phyloP scores from a whole-genome alignment of 2,797 vertebrate species.

The Galago senegalensis region DNA sequence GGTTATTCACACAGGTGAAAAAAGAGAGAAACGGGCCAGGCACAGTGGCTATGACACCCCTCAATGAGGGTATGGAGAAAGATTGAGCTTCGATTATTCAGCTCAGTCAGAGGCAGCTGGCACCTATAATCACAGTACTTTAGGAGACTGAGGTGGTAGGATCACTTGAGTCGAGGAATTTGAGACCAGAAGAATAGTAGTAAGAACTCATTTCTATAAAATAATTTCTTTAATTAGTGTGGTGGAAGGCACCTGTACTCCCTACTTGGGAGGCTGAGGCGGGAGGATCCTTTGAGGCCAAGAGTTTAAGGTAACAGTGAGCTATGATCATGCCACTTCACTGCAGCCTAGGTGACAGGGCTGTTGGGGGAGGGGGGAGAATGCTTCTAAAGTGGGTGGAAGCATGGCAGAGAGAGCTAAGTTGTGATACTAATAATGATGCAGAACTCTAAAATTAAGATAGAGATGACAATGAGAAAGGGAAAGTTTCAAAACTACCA shows the following conservation, averaged over 20 bases:
- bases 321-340: neutral
- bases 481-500: neutral
- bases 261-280: neutral
- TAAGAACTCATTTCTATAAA: neutral
- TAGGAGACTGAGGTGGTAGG: neutral
- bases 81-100: neutral
- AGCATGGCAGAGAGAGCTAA: neutral
- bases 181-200: neutral
- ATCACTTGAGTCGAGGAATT: neutral
- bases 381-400: neutral
- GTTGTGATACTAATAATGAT: neutral
- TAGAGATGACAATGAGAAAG: neutral
- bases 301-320: neutral
- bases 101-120: neutral
- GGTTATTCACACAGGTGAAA: neutral
- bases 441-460: neutral
- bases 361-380: neutral
- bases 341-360: neutral
- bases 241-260: neutral
- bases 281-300: neutral
- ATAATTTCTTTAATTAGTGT: neutral
- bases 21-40: neutral
- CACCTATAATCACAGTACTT: neutral
- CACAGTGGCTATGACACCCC: rapidly evolving
- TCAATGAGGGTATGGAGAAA: neutral